Conservation (phyloP, 2,888 invertebrate species). For the Vanessa cardui region DNA sequence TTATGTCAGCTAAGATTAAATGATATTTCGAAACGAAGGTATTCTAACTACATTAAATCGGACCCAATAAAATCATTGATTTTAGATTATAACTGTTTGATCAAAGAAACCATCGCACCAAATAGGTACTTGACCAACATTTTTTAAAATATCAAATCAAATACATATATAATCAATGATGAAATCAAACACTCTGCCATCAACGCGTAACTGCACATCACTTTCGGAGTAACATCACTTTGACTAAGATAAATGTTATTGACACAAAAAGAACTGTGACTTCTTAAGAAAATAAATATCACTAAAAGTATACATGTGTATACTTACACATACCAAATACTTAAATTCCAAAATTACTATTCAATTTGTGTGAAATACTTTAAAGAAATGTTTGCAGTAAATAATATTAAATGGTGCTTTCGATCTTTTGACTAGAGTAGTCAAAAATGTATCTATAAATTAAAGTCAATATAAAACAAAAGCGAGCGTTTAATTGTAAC, state of each 20-base stretch:
- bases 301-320: no score
- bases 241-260: background rate
- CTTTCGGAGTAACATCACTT: conserved; percentile 1
- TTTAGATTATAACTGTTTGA: conserved; percentile 32
- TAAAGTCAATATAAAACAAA: conserved; percentile 33
- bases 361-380: no score
- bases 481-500: conserved; percentile 54
- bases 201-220: conserved; percentile 26
- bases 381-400: no score
- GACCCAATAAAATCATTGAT: conserved; percentile 26
- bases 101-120: conserved; percentile 48
- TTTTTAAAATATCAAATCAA: conserved; percentile 39
- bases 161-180: conserved; percentile 29
- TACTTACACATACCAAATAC: no score
- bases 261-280: background rate
- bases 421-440: no score
- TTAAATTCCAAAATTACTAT: no score
- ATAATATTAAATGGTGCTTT: no score
- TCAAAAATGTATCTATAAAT: no score
- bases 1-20: conserved; percentile 16
- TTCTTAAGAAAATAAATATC: background rate
- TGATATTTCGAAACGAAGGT: conserved; percentile 14
- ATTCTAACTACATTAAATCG: conserved; percentile 9
- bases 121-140: conserved; percentile 53
- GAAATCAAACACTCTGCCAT: conserved; percentile 24